These are phyloP conservation scores for Mungos mungo DNA, from an alignment of 2,113 vertebrate genomes.

Conservation along the genomic window DNA sequence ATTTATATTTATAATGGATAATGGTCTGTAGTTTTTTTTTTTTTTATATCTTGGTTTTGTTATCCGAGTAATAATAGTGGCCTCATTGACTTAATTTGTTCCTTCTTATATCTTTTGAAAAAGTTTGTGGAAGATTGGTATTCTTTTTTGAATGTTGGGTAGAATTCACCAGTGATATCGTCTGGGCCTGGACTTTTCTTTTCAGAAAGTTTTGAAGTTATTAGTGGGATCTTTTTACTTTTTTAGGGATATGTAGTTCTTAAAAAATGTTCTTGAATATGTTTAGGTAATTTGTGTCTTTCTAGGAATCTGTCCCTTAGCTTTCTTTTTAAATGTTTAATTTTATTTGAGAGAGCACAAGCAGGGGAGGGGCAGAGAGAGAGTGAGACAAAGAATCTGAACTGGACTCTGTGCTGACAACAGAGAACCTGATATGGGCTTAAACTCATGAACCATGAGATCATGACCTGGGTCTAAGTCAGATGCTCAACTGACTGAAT, in stretches of 20 bases:
- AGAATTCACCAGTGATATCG: not conserved
- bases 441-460: no score
- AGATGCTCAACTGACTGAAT: no score
- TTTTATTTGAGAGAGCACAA: no score
- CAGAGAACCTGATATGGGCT: no score
- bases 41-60: not conserved
- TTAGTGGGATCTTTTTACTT: not conserved
- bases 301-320: not conserved
- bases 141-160: not conserved
- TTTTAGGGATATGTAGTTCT: not conserved
- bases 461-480: no score
- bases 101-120: not conserved
- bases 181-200: not conserved
- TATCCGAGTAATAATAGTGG: not conserved
- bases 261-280: not conserved
- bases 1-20: not conserved
- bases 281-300: not conserved
- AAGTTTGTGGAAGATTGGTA: not conserved
- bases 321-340: no score
- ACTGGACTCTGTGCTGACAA: no score
- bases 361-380: no score
- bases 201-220: not conserved
- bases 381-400: no score
- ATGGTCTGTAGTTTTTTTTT: not conserved
- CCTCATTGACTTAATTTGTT: not conserved